Evolutionary conservation across 2,888 invertebrate genomes (phyloP).

Genomic region (Tenthredo scrophulariae): DNA sequence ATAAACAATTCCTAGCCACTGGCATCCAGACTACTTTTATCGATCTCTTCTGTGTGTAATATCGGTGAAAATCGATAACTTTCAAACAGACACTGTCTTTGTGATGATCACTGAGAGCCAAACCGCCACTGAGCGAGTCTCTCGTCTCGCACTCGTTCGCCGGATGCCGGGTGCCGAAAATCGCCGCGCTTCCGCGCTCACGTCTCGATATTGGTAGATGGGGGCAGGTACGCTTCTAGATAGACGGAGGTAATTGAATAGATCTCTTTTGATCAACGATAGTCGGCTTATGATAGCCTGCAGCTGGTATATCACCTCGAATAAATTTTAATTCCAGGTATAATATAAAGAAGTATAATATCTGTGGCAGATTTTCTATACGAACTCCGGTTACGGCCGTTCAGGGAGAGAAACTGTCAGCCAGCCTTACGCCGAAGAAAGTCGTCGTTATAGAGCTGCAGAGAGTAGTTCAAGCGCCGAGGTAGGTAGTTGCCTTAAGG

Average conservation of each 20-base stretch:
- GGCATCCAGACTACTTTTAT: slow-evolving; percentile 11
- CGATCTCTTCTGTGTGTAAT: background rate
- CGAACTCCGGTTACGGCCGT: too few relatives aligned
- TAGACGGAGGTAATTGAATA: background rate
- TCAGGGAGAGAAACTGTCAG: slow-evolving; percentile 5
- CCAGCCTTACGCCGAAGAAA: slow-evolving; percentile 9
- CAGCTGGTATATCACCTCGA: background rate
- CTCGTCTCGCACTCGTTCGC: background rate
- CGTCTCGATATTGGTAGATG: background rate
- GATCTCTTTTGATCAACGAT: background rate
- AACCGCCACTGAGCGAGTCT: slow-evolving; percentile 1
- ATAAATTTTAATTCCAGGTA: background rate
- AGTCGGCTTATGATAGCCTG: too few relatives aligned
- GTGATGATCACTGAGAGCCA: background rate
- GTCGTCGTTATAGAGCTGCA: slow-evolving; percentile 4
- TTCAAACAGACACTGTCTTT: slow-evolving; percentile 1
- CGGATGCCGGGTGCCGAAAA: slow-evolving; percentile 6
- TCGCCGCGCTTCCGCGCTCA: slow-evolving; percentile 10
- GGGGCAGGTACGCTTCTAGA: background rate
- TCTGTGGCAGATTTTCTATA: background rate
- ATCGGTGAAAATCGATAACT: background rate
- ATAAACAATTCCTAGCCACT: slow-evolving; percentile 2
- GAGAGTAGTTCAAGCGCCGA: background rate
- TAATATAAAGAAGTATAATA: background rate
- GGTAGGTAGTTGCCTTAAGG: slow-evolving; percentile 22